Evolutionary conservation across 2,888 invertebrate species (phyloP).

Genomic region (Nipponacmea schrenckii): DNA sequence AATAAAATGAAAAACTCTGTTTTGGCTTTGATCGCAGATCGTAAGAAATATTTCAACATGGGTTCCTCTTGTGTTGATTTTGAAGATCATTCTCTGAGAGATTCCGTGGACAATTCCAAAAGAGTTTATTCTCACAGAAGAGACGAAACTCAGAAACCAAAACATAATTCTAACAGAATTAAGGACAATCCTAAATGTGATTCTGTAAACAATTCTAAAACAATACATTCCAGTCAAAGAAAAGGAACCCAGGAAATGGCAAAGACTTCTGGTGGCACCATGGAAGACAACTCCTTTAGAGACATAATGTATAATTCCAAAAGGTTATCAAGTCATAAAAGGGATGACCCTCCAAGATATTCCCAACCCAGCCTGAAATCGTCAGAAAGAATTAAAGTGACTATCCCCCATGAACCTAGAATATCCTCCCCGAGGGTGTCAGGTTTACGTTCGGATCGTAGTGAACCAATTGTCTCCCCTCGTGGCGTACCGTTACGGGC

Average conservation of each 20-base stretch:
- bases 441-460: not conserved
- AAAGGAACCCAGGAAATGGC: too few species aligned
- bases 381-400: not conserved
- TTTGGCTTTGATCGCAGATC: not conserved
- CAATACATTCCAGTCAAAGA: too few species aligned
- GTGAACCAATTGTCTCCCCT: not conserved
- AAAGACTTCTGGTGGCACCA: not conserved
- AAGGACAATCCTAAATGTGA: too few species aligned
- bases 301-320: not conserved
- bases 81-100: too few species aligned
- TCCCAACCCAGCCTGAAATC: not conserved
- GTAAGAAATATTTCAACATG: too few species aligned
- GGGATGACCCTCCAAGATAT: too few species aligned
- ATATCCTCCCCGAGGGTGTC: not conserved
- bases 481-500: not conserved
- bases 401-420: too few species aligned
- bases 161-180: not conserved
- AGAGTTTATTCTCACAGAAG: too few species aligned
- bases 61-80: too few species aligned
- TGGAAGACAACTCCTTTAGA: not conserved
- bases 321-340: too few species aligned
- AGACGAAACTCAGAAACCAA: not conserved
- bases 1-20: conserved; percentile 2
- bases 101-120: too few species aligned
- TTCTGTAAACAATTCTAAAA: too few species aligned